Evolutionary conservation across 64 coral and sea anemone species (phyloP).

Genomic region (Actinia tenebrosa): DNA sequence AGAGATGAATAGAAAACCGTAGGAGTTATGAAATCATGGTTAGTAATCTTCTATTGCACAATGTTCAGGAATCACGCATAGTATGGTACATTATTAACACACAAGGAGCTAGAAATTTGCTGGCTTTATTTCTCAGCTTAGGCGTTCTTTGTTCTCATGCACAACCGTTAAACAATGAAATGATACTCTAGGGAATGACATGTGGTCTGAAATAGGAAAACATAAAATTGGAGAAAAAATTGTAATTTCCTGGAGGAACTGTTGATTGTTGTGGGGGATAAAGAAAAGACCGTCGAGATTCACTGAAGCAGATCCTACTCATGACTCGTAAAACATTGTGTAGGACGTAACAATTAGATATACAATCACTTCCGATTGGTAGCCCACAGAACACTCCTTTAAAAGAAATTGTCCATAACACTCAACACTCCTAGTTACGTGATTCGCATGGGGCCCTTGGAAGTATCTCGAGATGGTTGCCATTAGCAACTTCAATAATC

Average conservation of each 20-base stretch:
- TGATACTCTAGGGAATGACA: too few species aligned
- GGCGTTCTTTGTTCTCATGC: too few species aligned
- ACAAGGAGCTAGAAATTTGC: not conserved
- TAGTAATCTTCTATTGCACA: not conserved
- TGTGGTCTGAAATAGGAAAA: too few species aligned
- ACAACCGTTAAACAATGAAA: too few species aligned
- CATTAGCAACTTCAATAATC: not conserved
- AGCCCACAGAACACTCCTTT: not conserved
- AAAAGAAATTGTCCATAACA: not conserved
- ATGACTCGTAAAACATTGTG: not conserved
- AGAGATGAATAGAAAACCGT: not conserved
- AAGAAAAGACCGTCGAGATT: not conserved
- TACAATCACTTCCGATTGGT: not conserved
- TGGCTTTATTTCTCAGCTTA: not conserved
- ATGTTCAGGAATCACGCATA: not conserved
- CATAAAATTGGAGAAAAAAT: too few species aligned
- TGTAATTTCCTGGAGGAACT: too few species aligned
- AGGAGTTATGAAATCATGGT: not conserved
- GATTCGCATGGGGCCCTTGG: not conserved
- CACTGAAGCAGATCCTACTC: not conserved
- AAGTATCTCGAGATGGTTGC: constrained; percentile 1
- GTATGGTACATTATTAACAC: not conserved
- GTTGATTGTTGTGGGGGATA: too few species aligned
- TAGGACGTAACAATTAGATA: not conserved
- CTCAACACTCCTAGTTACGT: not conserved